Evolutionary conservation across 2,797 vertebrate species (phyloP).

Genomic region (Chrysocyon brachyurus): DNA sequence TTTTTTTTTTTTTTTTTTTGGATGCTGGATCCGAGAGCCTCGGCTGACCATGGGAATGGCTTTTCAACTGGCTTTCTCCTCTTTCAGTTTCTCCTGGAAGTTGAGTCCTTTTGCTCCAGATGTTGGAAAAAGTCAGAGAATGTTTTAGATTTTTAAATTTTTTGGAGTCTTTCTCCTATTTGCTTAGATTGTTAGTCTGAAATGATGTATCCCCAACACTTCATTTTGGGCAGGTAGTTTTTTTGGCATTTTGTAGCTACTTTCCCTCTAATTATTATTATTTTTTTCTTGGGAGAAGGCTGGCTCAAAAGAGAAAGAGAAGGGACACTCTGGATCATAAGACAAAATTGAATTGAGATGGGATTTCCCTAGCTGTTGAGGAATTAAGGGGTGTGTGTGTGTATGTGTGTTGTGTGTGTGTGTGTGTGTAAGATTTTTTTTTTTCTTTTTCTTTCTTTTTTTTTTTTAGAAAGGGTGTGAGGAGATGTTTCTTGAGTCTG

Average conservation of each 20-base stretch:
- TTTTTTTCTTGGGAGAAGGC: slow-evolving; percentile 48
- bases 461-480: slow-evolving; percentile 37
- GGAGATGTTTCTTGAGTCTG: slow-evolving; percentile 55
- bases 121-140: slow-evolving; percentile 75
- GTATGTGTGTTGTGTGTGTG: not conserved
- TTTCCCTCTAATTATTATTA: not conserved
- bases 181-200: slow-evolving; percentile 39
- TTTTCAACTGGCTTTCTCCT: slow-evolving; percentile 57
- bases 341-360: slow-evolving; percentile 75
- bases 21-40: slow-evolving; percentile 34
- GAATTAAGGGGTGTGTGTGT: slow-evolving; percentile 44
- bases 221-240: slow-evolving; percentile 72
- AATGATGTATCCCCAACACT: slow-evolving; percentile 44
- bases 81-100: slow-evolving; percentile 68
- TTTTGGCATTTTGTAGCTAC: slow-evolving; percentile 51
- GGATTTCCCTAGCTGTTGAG: slow-evolving; percentile 78
- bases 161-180: slow-evolving; percentile 18
- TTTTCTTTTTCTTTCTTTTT: not conserved
- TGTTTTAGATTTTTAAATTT: slow-evolving; percentile 60
- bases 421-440: not conserved
- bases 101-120: slow-evolving; percentile 67
- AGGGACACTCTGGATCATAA: slow-evolving; percentile 58
- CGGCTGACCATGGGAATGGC: slow-evolving; percentile 57
- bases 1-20: slow-evolving; percentile 60
- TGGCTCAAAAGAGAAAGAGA: slow-evolving; percentile 76